A percentile compares a stretch with the other conserved stretches of the same genome.
Evolutionary conservation across 2,113 vertebrate genomes (phyloP).

Genomic region (Brienomyrus brachyistius): DNA sequence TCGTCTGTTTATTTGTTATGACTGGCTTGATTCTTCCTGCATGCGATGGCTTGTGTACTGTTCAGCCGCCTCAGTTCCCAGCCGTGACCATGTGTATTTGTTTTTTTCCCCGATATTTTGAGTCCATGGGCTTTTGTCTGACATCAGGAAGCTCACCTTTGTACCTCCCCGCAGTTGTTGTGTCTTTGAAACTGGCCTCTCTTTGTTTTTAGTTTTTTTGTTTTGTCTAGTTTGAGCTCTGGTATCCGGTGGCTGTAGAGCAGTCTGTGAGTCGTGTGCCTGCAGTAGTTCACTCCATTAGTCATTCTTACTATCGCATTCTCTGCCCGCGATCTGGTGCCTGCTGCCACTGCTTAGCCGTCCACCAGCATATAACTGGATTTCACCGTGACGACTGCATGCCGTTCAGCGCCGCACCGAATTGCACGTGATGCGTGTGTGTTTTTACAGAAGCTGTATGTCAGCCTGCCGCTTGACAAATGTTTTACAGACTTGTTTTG

Average conservation of each 20-base stretch:
- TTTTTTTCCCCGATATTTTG: not conserved
- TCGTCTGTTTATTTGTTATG: slow-evolving; percentile 31
- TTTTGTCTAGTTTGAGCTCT: not conserved
- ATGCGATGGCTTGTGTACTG: not conserved
- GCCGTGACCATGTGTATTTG: not conserved
- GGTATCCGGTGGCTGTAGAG: not conserved
- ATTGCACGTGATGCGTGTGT: not conserved
- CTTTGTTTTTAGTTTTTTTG: not conserved
- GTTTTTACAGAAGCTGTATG: not conserved
- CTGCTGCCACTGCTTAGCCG: not conserved
- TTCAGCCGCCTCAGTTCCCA: not conserved
- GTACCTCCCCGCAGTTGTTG: not conserved
- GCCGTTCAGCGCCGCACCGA: not conserved
- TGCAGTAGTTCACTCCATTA: not conserved
- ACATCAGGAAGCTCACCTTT: not conserved
- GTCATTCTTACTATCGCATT: not conserved
- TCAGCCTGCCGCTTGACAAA: not conserved
- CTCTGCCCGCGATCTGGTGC: not conserved
- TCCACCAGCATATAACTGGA: not conserved
- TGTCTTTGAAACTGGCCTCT: not conserved
- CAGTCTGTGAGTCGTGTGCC: not conserved
- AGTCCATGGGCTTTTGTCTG: not conserved
- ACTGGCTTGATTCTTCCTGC: slow-evolving; percentile 42
- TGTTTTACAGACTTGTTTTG: not conserved
- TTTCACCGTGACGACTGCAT: not conserved